phyloP scores from a whole-genome alignment of 2,113 vertebrate species.

The Oryzias javanicus region DNA sequence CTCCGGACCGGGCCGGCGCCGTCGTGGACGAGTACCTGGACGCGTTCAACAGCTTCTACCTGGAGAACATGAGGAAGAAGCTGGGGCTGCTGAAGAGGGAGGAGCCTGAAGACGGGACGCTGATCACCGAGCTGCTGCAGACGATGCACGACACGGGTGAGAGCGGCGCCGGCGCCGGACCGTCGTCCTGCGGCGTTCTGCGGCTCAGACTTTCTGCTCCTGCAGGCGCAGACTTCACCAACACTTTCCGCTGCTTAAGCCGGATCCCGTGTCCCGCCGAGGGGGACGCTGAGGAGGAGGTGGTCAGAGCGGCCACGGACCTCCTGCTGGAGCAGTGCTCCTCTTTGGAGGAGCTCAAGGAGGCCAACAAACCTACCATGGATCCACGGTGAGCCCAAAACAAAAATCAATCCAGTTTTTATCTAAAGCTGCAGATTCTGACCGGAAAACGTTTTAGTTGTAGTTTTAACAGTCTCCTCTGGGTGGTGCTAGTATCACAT shows the following conservation, averaged over 20 bases:
- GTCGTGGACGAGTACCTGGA: constrained; percentile 83
- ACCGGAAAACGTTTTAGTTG: too few species aligned
- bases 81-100: constrained; percentile 83
- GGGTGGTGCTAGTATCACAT: too few species aligned
- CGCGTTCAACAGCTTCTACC: constrained; percentile 85
- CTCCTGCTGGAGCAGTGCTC: constrained; percentile 84
- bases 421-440: too few species aligned
- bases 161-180: constrained; percentile 10
- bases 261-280: constrained; percentile 74
- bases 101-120: constrained; percentile 81
- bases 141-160: constrained; percentile 92
- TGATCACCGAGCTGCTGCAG: constrained; percentile 87
- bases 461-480: too few species aligned
- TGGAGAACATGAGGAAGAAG: constrained; percentile 91
- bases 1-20: constrained; percentile 73
- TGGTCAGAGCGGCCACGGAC: constrained; percentile 70
- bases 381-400: constrained; percentile 83
- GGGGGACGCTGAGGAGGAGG: constrained; percentile 36
- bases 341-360: constrained; percentile 87
- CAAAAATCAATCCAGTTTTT: not conserved
- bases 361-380: constrained; percentile 89
- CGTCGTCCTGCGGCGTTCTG: not conserved
- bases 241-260: constrained; percentile 88
- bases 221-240: constrained; percentile 94
- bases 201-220: too few species aligned